Conservation (phyloP, 1,140 invertebrate genomes). For the Tetramorium alpestre region DNA sequence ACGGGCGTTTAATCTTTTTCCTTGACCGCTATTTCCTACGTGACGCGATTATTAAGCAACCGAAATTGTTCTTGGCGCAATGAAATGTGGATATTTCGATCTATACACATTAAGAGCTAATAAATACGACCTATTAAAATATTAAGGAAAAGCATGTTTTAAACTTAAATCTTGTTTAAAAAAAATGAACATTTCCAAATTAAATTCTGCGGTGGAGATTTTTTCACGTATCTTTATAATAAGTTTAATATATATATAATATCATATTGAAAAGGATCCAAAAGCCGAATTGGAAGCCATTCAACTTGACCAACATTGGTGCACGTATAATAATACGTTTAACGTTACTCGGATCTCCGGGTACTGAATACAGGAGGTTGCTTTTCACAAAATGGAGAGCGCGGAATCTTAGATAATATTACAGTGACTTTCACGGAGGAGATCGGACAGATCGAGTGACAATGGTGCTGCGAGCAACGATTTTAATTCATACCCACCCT, state of each 20-base stretch:
- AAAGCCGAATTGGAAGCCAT: slow-evolving; percentile 24
- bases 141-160: too few relatives aligned
- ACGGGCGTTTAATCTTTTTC: slow-evolving; percentile 52
- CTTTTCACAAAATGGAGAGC: slow-evolving; percentile 3
- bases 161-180: neutral
- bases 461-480: slow-evolving; percentile 25
- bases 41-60: slow-evolving; percentile 21
- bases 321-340: slow-evolving; percentile 29
- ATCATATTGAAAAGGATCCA: slow-evolving; percentile 7
- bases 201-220: neutral
- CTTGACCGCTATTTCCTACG: slow-evolving; percentile 2
- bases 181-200: neutral
- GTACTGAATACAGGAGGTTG: neutral
- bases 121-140: neutral
- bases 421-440: slow-evolving; percentile 11
- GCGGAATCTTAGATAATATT: slow-evolving; percentile 32
- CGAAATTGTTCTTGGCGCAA: slow-evolving; percentile 7
- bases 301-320: slow-evolving; percentile 23
- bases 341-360: neutral
- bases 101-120: neutral
- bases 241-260: neutral
- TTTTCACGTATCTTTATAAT: slow-evolving; percentile 2
- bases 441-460: slow-evolving; percentile 44
- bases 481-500: slow-evolving; percentile 54
- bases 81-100: slow-evolving; percentile 9